phyloP scores from a whole-genome alignment of 2,113 vertebrate genomes.

The Oophaga pumilio region DNA sequence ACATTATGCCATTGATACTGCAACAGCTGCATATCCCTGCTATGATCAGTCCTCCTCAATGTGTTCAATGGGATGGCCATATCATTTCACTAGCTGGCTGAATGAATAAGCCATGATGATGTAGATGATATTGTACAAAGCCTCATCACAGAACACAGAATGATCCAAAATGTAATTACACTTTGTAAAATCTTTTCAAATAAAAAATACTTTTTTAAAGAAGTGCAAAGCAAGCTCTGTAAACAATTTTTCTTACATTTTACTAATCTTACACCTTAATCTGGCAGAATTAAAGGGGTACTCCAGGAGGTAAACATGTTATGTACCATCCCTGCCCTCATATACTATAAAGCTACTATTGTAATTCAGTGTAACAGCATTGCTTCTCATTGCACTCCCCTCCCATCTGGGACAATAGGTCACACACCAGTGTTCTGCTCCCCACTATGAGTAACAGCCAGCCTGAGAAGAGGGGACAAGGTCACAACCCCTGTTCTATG shows the following conservation, averaged over 20 bases:
- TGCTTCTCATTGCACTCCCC: no score
- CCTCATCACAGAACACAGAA: slow-evolving; percentile 2
- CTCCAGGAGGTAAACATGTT: no score
- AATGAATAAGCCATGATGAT: slow-evolving; percentile 12
- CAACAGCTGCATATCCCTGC: slow-evolving; percentile 9
- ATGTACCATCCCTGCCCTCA: no score
- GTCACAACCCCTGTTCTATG: no score
- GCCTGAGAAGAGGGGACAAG: no score
- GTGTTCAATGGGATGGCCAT: background rate
- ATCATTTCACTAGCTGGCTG: background rate
- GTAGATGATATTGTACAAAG: slow-evolving; percentile 1
- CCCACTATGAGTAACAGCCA: no score
- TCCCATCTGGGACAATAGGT: no score
- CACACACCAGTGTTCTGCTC: no score
- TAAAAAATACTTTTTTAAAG: background rate
- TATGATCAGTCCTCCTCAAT: background rate
- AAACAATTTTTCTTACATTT: background rate
- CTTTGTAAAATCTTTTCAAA: background rate
- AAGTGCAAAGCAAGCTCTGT: background rate
- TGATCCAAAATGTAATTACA: background rate
- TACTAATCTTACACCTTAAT: background rate
- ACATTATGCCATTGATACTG: background rate
- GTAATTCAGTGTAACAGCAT: no score
- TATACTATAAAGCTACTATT: no score
- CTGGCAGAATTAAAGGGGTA: background rate